Percentiles rank a stretch among this genome's conserved stretches.
phyloP scores from a whole-genome alignment of 2,888 invertebrate genomes.

The Auanema freiburgensis region DNA sequence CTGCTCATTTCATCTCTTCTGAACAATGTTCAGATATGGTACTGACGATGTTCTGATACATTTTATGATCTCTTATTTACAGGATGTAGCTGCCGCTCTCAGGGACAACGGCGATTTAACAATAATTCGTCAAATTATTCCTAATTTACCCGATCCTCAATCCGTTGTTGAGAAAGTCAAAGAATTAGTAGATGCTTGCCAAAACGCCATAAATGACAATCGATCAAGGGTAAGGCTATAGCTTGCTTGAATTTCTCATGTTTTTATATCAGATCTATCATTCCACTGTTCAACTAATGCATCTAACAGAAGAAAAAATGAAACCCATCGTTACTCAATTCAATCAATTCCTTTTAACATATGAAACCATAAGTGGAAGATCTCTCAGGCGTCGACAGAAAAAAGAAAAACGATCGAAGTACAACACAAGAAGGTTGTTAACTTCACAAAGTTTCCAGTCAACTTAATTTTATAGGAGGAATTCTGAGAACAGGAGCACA shows the following conservation, averaged over 20 bases:
- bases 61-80: neutral
- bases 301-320: conserved; percentile 14
- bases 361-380: too few species aligned
- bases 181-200: conserved; percentile 5
- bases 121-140: conserved; percentile 10
- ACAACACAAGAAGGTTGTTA: too few species aligned
- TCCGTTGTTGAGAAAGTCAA: conserved; percentile 12
- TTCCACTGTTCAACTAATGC: conserved; percentile 5
- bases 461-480: too few species aligned
- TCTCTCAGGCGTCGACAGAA: too few species aligned
- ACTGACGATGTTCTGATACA: neutral
- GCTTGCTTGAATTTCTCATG: too few species aligned
- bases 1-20: conserved; percentile 16
- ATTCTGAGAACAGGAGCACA: too few species aligned
- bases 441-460: too few species aligned
- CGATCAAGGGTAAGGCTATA: conserved; percentile 12
- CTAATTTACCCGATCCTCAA: conserved; percentile 1
- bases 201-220: conserved; percentile 10
- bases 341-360: neutral
- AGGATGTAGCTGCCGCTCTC: conserved; percentile 17
- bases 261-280: conserved; percentile 11
- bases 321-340: conserved; percentile 6
- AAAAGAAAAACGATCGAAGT: too few species aligned
- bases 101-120: conserved; percentile 16
- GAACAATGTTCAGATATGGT: conserved; percentile 4